phyloP scores from a whole-genome alignment of 2,113 vertebrate genomes.

The Gallinago paraguaiae region DNA sequence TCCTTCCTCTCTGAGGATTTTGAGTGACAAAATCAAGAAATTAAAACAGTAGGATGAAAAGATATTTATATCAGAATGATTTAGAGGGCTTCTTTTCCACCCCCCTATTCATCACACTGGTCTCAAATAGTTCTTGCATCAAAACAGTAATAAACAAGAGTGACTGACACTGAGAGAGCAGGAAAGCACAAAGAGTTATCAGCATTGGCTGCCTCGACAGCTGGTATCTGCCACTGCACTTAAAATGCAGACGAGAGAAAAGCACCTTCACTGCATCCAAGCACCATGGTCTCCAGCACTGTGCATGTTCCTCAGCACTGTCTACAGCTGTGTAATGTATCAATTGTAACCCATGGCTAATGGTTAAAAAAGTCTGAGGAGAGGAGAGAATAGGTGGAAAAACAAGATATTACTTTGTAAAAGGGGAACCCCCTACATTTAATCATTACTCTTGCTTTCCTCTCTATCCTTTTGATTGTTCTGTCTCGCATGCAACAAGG shows the following conservation, averaged over 20 bases:
- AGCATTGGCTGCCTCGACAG: neutral
- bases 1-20: neutral
- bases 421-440: neutral
- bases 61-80: neutral
- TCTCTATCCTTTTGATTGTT: neutral
- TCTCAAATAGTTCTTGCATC: neutral
- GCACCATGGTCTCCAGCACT: neutral
- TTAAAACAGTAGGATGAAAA: neutral
- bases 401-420: neutral
- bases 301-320: rapidly evolving
- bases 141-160: neutral
- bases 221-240: neutral
- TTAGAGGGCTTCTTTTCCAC: neutral
- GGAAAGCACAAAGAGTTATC: neutral
- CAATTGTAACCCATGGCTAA: neutral
- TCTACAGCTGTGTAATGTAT: neutral
- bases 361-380: neutral
- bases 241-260: neutral
- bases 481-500: neutral
- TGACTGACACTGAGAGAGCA: neutral
- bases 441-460: neutral
- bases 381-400: neutral
- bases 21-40: neutral
- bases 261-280: neutral
- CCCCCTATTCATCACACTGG: neutral